Evolutionary conservation across 1,140 invertebrate species (phyloP).

Genomic region (Phymorhynchus buccinoides): DNA sequence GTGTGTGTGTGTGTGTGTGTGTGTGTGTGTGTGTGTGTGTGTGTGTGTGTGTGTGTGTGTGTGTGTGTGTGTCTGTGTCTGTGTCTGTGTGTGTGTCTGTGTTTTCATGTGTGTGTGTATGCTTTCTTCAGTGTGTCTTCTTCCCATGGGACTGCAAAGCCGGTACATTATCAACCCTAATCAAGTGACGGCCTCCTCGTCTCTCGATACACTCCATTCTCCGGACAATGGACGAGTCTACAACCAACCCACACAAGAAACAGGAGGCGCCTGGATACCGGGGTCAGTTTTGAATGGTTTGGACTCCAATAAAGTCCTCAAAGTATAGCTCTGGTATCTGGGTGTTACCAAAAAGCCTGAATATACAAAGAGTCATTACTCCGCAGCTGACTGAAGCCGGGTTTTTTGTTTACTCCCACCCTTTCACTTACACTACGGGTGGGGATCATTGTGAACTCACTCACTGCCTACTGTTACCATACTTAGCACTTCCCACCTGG

Average conservation of each 20-base stretch:
- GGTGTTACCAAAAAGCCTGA: too few species aligned
- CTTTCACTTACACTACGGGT: too few species aligned
- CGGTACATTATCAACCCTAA: slow-evolving; percentile 49
- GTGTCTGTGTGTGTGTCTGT: neutral
- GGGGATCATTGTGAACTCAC: too few species aligned
- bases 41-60: slow-evolving; percentile 20
- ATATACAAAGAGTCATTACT: too few species aligned
- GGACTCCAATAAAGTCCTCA: too few species aligned
- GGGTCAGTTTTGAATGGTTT: slow-evolving; percentile 44
- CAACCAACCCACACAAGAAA: slow-evolving; percentile 25
- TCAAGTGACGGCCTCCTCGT: slow-evolving; percentile 56
- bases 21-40: slow-evolving; percentile 1
- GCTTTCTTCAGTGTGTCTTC: slow-evolving; percentile 51
- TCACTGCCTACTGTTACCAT: too few species aligned
- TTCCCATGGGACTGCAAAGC: slow-evolving; percentile 56
- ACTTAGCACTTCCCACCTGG: too few species aligned
- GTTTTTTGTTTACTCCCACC: too few species aligned
- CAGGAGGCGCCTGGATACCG: slow-evolving; percentile 51
- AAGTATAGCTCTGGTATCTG: too few species aligned
- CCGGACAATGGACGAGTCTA: slow-evolving; percentile 52
- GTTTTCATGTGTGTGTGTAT: neutral
- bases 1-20: neutral
- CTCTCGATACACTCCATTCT: slow-evolving; percentile 31
- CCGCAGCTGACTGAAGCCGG: too few species aligned
- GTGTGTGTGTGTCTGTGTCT: neutral